These are phyloP conservation scores for Ailurus styani DNA, from an alignment of 2,113 vertebrate genomes.

Conservation along the genomic window DNA sequence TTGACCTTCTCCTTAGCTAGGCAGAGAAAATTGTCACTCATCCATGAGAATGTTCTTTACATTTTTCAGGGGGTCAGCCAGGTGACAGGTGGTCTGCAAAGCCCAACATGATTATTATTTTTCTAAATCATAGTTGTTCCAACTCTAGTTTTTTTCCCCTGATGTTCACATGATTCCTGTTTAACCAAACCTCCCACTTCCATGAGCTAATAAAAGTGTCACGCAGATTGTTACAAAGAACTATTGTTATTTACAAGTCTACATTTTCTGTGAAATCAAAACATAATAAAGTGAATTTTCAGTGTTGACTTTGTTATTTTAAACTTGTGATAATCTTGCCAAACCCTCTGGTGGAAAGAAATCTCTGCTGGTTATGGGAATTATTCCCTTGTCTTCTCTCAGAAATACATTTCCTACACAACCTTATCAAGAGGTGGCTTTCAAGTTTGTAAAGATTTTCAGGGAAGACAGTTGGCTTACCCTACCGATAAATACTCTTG, in stretches of 20 bases:
- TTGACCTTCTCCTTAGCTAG: constrained; percentile 22
- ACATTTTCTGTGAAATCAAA: constrained; percentile 68
- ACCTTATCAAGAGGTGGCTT: background rate
- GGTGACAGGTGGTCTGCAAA: constrained; percentile 62
- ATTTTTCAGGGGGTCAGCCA: constrained; percentile 60
- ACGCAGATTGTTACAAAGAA: constrained; percentile 57
- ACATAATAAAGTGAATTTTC: constrained; percentile 68
- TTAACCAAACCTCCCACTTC: constrained; percentile 63
- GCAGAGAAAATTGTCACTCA: constrained; percentile 40
- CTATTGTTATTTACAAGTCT: constrained; percentile 73
- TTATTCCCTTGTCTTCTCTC: background rate
- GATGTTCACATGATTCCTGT: constrained; percentile 50
- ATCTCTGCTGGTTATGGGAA: constrained; percentile 37
- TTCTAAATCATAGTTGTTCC: constrained; percentile 49
- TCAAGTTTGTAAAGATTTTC: background rate
- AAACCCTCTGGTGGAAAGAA: constrained; percentile 27
- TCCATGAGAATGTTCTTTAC: constrained; percentile 51
- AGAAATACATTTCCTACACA: background rate
- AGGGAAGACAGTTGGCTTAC: background rate
- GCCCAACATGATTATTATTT: constrained; percentile 53
- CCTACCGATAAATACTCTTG: background rate
- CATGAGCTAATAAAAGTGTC: constrained; percentile 66
- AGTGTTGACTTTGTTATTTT: constrained; percentile 63
- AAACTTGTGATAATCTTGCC: constrained; percentile 50
- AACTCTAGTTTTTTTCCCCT: background rate